Conservation (phyloP, 2,888 invertebrate species). For the Cephus nigrinus region DNA sequence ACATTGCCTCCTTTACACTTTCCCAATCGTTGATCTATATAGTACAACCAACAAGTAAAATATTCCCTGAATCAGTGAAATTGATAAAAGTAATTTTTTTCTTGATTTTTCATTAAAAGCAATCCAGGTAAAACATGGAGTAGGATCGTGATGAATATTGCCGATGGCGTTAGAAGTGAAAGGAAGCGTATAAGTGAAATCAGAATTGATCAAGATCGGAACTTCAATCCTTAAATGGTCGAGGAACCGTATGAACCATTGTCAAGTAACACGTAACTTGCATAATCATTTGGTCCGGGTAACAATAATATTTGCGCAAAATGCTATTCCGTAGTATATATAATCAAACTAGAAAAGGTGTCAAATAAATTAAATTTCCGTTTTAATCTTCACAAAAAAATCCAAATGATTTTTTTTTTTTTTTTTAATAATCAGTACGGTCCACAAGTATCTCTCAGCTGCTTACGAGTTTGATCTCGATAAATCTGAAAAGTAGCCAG, state of each 20-base stretch:
- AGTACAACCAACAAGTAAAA: not conserved
- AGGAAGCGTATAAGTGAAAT: constrained; percentile 5
- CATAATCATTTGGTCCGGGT: not conserved
- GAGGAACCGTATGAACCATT: not conserved
- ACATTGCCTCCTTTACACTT: not conserved
- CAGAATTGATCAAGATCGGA: constrained; percentile 1
- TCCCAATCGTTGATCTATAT: not conserved
- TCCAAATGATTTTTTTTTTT: no score
- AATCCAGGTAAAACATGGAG: not conserved
- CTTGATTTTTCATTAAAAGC: not conserved
- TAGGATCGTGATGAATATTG: not conserved
- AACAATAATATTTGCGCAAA: not conserved
- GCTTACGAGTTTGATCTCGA: no score
- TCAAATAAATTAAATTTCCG: no score
- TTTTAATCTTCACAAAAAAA: no score
- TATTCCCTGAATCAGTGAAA: not conserved
- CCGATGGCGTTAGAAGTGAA: not conserved
- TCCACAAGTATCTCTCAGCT: no score
- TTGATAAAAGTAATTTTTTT: not conserved
- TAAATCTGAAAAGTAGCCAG: no score
- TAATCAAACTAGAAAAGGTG: no score
- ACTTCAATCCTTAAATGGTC: not conserved
- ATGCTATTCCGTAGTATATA: not conserved
- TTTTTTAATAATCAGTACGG: no score
- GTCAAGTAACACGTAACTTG: not conserved